Percentiles rank a stretch among this genome's conserved stretches.
Conservation (phyloP, 2,797 vertebrate species). For the Anas bahamensis region DNA sequence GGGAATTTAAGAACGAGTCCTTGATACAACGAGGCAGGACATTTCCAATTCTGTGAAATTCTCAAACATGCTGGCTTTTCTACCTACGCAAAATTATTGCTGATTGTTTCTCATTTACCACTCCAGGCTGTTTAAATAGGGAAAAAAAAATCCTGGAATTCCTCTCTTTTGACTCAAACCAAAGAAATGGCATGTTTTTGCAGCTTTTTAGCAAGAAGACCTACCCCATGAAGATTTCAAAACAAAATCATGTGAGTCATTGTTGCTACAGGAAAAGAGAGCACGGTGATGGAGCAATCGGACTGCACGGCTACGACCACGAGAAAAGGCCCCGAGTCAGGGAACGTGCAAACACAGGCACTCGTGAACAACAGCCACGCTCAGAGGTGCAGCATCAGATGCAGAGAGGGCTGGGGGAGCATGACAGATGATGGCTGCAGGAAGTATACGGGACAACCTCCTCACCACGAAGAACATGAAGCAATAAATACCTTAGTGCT, state of each 20-base stretch:
- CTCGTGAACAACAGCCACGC: constrained; percentile 50
- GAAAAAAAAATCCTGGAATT: not conserved
- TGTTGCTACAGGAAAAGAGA: not conserved
- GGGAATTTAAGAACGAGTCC: not conserved
- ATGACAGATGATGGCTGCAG: not conserved
- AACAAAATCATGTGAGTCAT: not conserved
- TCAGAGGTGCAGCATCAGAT: constrained; percentile 8
- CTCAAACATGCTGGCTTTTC: not conserved
- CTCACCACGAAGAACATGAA: not conserved
- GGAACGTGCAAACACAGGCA: constrained; percentile 42
- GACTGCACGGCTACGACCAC: constrained; percentile 37
- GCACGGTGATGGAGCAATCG: not conserved
- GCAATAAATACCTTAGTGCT: not conserved
- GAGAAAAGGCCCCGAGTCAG: constrained; percentile 38
- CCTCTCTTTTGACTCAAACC: not conserved
- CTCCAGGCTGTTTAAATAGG: not conserved
- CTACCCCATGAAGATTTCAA: not conserved
- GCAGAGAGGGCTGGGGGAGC: not conserved
- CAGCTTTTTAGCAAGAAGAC: not conserved
- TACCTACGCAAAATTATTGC: not conserved
- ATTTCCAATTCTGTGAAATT: not conserved
- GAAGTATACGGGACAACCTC: not conserved
- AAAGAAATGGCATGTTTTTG: not conserved
- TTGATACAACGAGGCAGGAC: not conserved
- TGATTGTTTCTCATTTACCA: not conserved